Evolutionary conservation across 2,797 vertebrate species (phyloP).

Genomic region (Enteromius fasciolatus): DNA sequence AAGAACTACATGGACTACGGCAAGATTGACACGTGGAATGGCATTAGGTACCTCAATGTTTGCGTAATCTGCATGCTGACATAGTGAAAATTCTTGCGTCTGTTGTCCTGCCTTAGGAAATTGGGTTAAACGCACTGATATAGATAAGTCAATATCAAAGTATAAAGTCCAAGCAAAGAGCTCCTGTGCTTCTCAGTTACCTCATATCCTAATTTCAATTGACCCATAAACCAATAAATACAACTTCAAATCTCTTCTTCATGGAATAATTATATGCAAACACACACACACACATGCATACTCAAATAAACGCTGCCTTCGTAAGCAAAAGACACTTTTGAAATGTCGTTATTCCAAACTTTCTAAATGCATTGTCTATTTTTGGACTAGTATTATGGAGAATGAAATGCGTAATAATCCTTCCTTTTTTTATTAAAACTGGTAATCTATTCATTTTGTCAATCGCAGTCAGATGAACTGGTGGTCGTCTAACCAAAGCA

Average conservation of each 20-base stretch:
- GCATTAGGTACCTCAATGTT: constrained; percentile 72
- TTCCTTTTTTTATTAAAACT: not conserved
- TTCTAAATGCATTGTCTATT: not conserved
- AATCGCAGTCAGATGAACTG: constrained; percentile 73
- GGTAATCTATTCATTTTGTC: not conserved
- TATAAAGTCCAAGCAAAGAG: constrained; percentile 56
- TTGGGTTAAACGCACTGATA: constrained; percentile 52
- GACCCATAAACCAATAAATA: not conserved
- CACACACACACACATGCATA: too few relatives aligned
- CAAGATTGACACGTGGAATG: constrained; percentile 84
- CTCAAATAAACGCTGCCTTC: not conserved
- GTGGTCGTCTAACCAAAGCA: constrained; percentile 85
- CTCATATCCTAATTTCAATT: not conserved
- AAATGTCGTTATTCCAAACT: not conserved
- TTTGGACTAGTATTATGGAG: not conserved
- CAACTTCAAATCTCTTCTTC: not conserved
- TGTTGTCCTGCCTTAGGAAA: constrained; percentile 32
- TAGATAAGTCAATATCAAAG: constrained; percentile 36
- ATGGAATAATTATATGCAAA: too few relatives aligned
- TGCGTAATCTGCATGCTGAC: constrained; percentile 10
- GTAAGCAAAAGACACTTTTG: not conserved
- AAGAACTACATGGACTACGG: constrained; percentile 81
- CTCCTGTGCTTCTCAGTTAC: not conserved
- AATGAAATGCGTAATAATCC: not conserved
- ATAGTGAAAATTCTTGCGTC: constrained; percentile 16